A percentile compares a stretch with the other conserved stretches of the same genome.
Evolutionary conservation across 30 jellyfish, hydroid and myxozoan species (phyloP).

Genomic region (Cassiopea andromeda): DNA sequence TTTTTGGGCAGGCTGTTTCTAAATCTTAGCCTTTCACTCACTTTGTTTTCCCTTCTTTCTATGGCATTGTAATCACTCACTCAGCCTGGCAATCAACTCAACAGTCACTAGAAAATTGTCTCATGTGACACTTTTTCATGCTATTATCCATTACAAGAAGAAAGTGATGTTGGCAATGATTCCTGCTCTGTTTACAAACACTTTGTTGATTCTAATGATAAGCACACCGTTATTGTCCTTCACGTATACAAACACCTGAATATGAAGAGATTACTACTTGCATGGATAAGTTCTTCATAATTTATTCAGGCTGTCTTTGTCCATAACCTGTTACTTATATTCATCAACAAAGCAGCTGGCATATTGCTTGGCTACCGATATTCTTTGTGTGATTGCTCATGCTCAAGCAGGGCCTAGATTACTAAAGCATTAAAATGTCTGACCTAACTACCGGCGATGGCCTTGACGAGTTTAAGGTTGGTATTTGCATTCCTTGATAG

Average conservation of each 20-base stretch:
- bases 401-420: neutral
- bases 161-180: neutral
- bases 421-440: conserved; percentile 7
- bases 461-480: conserved; percentile 67
- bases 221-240: neutral
- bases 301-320: conserved; percentile 26
- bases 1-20: too few relatives aligned
- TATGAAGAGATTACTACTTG: neutral
- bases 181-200: neutral
- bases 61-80: too few relatives aligned
- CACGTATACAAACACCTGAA: conserved; percentile 1
- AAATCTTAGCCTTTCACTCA: too few relatives aligned
- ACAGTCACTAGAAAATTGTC: neutral
- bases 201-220: neutral
- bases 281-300: conserved; percentile 9
- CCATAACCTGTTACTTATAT: conserved; percentile 39
- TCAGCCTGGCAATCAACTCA: too few relatives aligned
- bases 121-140: neutral
- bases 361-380: neutral
- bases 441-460: conserved; percentile 67
- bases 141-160: neutral
- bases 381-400: conserved; percentile 32
- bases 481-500: neutral
- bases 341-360: conserved; percentile 23
- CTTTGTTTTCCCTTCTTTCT: too few relatives aligned